Evolutionary conservation across 2,888 invertebrate species (phyloP).

Genomic region (Drosophila anomelani): DNA sequence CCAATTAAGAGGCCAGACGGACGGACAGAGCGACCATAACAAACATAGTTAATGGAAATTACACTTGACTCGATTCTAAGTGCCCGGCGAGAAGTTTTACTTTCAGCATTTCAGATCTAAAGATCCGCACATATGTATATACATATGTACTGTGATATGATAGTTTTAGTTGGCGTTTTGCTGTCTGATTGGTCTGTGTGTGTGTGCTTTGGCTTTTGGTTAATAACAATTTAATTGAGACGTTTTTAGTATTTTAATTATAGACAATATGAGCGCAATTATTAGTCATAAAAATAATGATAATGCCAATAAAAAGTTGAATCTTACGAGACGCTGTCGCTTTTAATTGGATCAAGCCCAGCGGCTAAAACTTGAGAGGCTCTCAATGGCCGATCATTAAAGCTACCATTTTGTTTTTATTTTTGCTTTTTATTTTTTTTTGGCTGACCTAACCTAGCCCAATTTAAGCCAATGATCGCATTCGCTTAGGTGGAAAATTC

Average conservation of each 20-base stretch:
- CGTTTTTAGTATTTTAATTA: constrained; percentile 78
- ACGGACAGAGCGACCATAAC: constrained; percentile 59
- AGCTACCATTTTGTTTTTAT: background rate
- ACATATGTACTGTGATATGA: constrained; percentile 29
- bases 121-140: constrained; percentile 22
- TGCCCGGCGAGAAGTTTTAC: constrained; percentile 45
- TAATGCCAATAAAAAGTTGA: constrained; percentile 66
- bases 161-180: constrained; percentile 29
- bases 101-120: constrained; percentile 34
- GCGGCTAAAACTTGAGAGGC: background rate
- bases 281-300: constrained; percentile 78
- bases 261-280: constrained; percentile 77
- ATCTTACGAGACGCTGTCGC: constrained; percentile 46
- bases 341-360: constrained; percentile 60
- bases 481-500: constrained; percentile 38
- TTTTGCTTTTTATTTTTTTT: background rate
- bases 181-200: constrained; percentile 26
- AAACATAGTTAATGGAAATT: constrained; percentile 73
- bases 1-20: constrained; percentile 70
- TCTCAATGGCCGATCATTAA: background rate
- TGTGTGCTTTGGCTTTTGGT: constrained; percentile 67
- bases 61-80: constrained; percentile 65
- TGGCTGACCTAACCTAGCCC: constrained; percentile 22
- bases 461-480: constrained; percentile 37
- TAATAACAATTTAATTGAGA: constrained; percentile 78